A percentile compares a stretch with the other conserved stretches of the same genome.
phyloP scores from a whole-genome alignment of 2,113 vertebrate species.

The Phrynosoma platyrhinos region DNA sequence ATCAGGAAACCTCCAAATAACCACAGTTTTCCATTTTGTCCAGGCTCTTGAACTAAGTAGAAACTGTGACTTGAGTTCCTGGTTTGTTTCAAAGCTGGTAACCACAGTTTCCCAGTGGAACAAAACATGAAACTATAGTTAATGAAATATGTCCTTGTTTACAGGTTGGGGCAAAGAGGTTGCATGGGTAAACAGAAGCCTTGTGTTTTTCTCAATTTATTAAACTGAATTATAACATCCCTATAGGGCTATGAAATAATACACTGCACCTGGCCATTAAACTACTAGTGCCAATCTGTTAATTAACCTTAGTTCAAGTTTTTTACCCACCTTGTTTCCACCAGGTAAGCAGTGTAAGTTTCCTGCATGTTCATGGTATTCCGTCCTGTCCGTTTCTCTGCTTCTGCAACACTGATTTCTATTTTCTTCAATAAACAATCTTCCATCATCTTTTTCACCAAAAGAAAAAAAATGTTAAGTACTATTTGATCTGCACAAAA shows the following conservation, averaged over 20 bases:
- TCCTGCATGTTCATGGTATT: constrained; percentile 95
- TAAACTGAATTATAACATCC: background rate
- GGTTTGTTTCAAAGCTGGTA: background rate
- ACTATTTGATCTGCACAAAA: background rate
- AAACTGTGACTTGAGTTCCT: background rate
- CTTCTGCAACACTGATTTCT: constrained; percentile 94
- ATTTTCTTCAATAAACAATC: constrained; percentile 86
- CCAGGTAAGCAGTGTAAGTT: constrained; percentile 94
- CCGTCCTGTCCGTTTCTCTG: constrained; percentile 92
- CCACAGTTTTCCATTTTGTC: background rate
- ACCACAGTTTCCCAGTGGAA: background rate
- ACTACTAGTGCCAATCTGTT: background rate
- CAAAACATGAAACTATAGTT: background rate
- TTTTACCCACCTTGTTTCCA: constrained; percentile 88
- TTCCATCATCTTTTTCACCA: constrained; percentile 80
- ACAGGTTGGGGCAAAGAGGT: background rate
- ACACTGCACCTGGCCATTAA: background rate
- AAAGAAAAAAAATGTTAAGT: constrained; percentile 36
- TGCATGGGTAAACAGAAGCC: background rate
- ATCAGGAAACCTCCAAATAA: background rate
- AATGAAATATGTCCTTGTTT: background rate
- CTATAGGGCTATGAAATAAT: constrained; percentile 34
- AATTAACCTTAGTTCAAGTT: background rate
- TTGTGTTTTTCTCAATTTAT: background rate
- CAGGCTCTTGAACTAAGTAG: background rate